These are phyloP conservation scores for Tachysurus fulvidraco DNA, from an alignment of 2,113 vertebrate species.

Conservation along the genomic window DNA sequence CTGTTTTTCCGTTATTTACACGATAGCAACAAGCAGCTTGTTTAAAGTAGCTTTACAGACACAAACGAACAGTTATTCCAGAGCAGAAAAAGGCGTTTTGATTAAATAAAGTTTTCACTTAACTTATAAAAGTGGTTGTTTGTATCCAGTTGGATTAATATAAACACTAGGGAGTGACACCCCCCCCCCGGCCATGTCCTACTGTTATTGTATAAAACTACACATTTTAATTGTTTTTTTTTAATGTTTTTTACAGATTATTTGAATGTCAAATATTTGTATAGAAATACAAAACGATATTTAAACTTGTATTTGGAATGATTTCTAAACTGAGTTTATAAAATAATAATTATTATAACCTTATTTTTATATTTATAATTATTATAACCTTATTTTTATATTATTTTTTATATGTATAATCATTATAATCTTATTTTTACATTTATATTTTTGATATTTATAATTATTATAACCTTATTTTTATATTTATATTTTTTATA, in stretches of 20 bases:
- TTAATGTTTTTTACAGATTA: not conserved
- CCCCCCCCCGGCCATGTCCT: not conserved
- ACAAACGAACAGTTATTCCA: not conserved
- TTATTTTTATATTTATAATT: not conserved
- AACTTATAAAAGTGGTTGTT: not conserved
- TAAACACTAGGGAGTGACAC: too few species aligned
- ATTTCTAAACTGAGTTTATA: not conserved
- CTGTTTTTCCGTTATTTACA: not conserved
- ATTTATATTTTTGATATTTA: too few species aligned
- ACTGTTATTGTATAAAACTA: not conserved
- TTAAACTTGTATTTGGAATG: not conserved
- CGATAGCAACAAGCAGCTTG: not conserved
- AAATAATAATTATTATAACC: not conserved
- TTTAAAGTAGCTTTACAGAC: not conserved
- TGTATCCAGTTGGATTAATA: not conserved
- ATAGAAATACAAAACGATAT: not conserved
- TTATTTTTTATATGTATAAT: not conserved
- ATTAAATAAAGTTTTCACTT: not conserved
- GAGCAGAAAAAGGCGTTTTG: not conserved
- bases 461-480: too few species aligned
- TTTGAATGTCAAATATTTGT: not conserved
- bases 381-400: not conserved
- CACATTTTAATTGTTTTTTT: not conserved
- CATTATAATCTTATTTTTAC: too few species aligned
- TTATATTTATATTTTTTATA: too few species aligned